These are phyloP conservation scores for Oryctes rhinoceros DNA, from an alignment of 1,140 invertebrate species.

Conservation along the genomic window DNA sequence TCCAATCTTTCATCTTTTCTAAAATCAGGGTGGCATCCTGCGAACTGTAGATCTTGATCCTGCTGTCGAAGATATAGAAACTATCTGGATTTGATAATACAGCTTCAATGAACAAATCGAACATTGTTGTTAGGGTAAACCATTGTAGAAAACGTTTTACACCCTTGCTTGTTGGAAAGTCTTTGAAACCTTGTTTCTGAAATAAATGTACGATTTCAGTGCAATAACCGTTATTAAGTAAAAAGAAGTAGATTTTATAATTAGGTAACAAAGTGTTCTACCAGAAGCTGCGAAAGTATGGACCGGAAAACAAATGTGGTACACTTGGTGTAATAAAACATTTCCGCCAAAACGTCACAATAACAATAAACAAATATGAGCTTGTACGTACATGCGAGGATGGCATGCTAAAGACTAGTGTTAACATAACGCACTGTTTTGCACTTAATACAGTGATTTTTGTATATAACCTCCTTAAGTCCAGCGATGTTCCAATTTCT, in stretches of 20 bases:
- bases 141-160: slow-evolving; percentile 78
- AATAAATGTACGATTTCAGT: slow-evolving; percentile 28
- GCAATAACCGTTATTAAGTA: background rate
- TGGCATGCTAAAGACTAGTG: too few relatives aligned
- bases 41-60: slow-evolving; percentile 48
- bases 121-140: slow-evolving; percentile 87
- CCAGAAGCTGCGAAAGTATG: too few relatives aligned
- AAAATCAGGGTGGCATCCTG: slow-evolving; percentile 45
- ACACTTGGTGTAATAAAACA: too few relatives aligned
- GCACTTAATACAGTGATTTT: too few relatives aligned
- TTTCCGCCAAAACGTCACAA: too few relatives aligned
- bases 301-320: too few relatives aligned
- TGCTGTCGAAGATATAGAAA: slow-evolving; percentile 54
- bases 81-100: slow-evolving; percentile 52
- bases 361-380: too few relatives aligned
- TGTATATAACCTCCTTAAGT: too few relatives aligned
- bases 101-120: slow-evolving; percentile 63
- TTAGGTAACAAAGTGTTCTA: too few relatives aligned
- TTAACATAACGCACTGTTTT: too few relatives aligned
- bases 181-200: slow-evolving; percentile 58
- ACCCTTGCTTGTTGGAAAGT: slow-evolving; percentile 66
- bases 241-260: background rate
- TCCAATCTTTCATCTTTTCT: slow-evolving; percentile 50
- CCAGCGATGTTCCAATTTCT: too few relatives aligned
- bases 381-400: too few relatives aligned